Evolutionary conservation across 2,113 vertebrate genomes (phyloP).

Genomic region (Cichladusa arquata): DNA sequence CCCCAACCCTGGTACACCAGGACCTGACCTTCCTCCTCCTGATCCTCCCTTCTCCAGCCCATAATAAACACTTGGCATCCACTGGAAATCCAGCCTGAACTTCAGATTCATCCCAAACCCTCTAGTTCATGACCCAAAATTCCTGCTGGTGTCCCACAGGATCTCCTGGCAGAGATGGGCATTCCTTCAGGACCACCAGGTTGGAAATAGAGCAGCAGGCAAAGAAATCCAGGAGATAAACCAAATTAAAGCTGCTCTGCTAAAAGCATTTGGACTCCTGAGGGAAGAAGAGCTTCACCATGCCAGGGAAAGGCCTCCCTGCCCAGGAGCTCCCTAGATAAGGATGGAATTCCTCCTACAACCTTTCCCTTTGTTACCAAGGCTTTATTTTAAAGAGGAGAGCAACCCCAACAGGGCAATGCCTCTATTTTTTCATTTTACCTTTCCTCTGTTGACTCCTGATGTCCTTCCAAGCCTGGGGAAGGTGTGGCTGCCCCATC

Average conservation of each 20-base stretch:
- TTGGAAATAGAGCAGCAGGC: not conserved
- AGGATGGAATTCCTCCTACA: not conserved
- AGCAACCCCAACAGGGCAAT: not conserved
- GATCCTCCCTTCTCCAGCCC: not conserved
- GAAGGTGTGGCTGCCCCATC: accelerated
- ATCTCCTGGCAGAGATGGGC: not conserved
- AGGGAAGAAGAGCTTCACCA: not conserved
- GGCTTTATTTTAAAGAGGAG: not conserved
- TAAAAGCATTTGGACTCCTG: not conserved
- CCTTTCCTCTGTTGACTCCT: not conserved
- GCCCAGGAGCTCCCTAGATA: not conserved
- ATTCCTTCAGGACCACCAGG: not conserved
- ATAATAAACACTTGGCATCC: not conserved
- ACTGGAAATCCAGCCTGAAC: not conserved
- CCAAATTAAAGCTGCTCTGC: not conserved
- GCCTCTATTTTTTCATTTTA: not conserved
- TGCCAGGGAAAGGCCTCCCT: not conserved
- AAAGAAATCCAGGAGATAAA: not conserved
- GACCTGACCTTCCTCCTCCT: not conserved
- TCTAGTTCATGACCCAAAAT: not conserved
- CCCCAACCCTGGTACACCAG: not conserved
- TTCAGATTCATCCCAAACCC: not conserved
- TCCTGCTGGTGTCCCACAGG: not conserved
- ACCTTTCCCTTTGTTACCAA: not conserved
- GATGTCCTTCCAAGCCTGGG: not conserved